Evolutionary conservation across 1,140 invertebrate species (phyloP).

Genomic region (Danaus melanippus): DNA sequence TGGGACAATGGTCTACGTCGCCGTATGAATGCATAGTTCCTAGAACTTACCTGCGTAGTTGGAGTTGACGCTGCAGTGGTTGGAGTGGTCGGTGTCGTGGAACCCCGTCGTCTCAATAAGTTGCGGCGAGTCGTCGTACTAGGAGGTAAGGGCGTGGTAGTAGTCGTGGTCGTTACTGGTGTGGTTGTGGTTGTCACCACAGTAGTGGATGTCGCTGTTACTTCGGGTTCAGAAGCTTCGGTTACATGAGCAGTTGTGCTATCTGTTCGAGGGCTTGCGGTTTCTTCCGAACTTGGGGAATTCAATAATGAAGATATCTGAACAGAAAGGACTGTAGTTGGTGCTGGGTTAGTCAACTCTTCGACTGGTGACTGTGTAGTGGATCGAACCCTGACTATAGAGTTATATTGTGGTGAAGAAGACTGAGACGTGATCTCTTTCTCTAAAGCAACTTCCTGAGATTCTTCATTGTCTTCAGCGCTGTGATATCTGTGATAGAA

Average conservation of each 20-base stretch:
- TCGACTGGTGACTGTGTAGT: conserved; percentile 43
- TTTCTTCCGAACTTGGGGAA: conserved; percentile 45
- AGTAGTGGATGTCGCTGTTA: conserved; percentile 23
- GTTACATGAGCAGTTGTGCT: conserved; percentile 28
- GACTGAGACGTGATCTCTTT: conserved; percentile 59
- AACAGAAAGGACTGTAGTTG: conserved; percentile 62
- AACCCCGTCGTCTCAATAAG: conserved; percentile 48
- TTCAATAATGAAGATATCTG: conserved; percentile 70
- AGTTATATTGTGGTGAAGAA: conserved; percentile 55
- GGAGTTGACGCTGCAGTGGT: conserved; percentile 53
- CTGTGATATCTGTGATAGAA: conserved; percentile 41
- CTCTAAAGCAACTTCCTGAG: conserved; percentile 50
- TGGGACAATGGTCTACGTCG: conserved; percentile 58
- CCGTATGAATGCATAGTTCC: conserved; percentile 66
- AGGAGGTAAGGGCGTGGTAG: conserved; percentile 27
- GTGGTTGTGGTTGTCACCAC: conserved; percentile 24
- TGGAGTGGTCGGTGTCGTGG: conserved; percentile 51
- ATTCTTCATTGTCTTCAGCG: conserved; percentile 36
- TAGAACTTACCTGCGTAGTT: conserved; percentile 70
- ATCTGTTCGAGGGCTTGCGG: conserved; percentile 29
- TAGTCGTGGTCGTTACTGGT: conserved; percentile 21
- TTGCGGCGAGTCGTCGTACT: conserved; percentile 39
- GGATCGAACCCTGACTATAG: conserved; percentile 47
- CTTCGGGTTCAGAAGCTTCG: conserved; percentile 36
- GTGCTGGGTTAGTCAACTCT: conserved; percentile 48